These are phyloP conservation scores for Acrocephalus scirpaceus DNA, from an alignment of 2,797 vertebrate genomes.

Conservation along the genomic window DNA sequence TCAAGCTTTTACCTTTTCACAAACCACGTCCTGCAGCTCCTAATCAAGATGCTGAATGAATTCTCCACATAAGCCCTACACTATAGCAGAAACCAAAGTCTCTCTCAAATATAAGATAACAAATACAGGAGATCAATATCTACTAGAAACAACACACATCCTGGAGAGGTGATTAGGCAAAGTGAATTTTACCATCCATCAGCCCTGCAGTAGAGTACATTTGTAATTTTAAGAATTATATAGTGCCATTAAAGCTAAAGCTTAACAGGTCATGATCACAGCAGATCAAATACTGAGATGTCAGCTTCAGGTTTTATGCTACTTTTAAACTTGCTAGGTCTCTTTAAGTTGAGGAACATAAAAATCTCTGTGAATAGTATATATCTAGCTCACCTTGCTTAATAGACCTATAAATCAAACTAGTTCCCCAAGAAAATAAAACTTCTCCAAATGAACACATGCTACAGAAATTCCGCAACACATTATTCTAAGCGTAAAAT, in stretches of 20 bases:
- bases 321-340: conserved; percentile 49
- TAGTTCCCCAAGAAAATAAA: conserved; percentile 18
- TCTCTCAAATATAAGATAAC: conserved; percentile 9
- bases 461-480: not conserved
- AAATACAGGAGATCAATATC: conserved; percentile 6
- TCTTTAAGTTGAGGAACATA: conserved; percentile 47
- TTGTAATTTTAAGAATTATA: conserved; percentile 46
- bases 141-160: conserved; percentile 20
- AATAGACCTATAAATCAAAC: conserved; percentile 50
- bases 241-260: conserved; percentile 32
- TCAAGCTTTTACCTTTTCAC: not conserved
- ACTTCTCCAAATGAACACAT: not conserved
- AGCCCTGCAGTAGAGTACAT: not conserved
- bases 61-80: not conserved
- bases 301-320: conserved; percentile 45
- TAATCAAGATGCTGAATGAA: not conserved
- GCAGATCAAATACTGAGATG: conserved; percentile 35
- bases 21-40: not conserved
- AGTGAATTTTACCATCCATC: conserved; percentile 44
- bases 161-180: not conserved
- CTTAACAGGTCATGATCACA: conserved; percentile 20
- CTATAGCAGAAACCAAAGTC: not conserved
- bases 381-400: conserved; percentile 41
- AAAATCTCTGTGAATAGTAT: conserved; percentile 12
- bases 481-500: not conserved